Evolutionary conservation across 2,797 vertebrate species (phyloP).

Genomic region (Danio jaintianensis): DNA sequence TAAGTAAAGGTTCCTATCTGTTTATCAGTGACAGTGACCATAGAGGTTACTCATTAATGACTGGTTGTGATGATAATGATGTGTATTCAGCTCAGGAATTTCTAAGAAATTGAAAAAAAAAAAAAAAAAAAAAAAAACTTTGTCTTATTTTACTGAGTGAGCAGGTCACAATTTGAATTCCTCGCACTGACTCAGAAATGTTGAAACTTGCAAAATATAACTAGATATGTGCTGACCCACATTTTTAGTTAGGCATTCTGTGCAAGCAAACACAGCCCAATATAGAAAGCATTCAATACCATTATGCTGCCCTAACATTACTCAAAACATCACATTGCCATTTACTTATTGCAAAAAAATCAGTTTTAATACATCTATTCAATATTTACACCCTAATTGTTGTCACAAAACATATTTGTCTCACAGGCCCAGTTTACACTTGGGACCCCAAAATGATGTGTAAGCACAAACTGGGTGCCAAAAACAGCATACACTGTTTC

Average conservation of each 20-base stretch:
- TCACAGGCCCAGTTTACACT: background rate
- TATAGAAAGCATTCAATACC: background rate
- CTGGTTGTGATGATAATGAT: background rate
- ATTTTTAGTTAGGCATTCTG: background rate
- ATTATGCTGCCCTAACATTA: background rate
- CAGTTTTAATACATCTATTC: background rate
- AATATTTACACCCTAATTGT: background rate
- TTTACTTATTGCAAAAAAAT: too few relatives aligned
- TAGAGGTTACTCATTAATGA: constrained; percentile 19
- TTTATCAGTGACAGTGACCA: constrained; percentile 9
- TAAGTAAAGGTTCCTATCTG: constrained; percentile 18
- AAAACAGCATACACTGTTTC: background rate
- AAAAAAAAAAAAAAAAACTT: background rate
- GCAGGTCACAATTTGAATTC: background rate
- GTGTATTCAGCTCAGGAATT: background rate
- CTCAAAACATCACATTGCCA: background rate
- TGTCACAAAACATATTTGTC: background rate
- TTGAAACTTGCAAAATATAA: background rate
- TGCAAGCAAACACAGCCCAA: background rate
- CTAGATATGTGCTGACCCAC: background rate
- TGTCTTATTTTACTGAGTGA: background rate
- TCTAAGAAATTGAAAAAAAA: background rate
- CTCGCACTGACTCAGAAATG: background rate
- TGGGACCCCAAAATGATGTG: background rate
- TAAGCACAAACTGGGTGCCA: background rate